phyloP scores from a whole-genome alignment of 2,888 invertebrate genomes.

The Agrochola litura region DNA sequence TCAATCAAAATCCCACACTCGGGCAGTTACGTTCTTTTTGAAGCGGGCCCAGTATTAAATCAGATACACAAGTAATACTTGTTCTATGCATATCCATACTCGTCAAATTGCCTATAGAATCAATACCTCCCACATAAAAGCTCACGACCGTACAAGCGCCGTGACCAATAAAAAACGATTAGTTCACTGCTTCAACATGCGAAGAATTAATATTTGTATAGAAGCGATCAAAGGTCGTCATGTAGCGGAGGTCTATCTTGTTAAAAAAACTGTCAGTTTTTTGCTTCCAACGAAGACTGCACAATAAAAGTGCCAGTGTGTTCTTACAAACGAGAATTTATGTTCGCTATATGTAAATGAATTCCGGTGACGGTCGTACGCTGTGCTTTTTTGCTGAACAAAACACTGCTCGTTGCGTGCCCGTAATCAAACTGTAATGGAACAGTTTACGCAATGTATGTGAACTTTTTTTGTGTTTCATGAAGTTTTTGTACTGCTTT shows the following conservation, averaged over 20 bases:
- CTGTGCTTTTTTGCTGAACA: slow-evolving; percentile 73
- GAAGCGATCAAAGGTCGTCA: slow-evolving; percentile 83
- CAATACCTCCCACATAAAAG: slow-evolving; percentile 79
- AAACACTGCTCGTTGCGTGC: slow-evolving; percentile 73
- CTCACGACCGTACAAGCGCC: slow-evolving; percentile 73
- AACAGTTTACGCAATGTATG: slow-evolving; percentile 76
- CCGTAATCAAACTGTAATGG: slow-evolving; percentile 71
- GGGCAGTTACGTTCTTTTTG: slow-evolving; percentile 43
- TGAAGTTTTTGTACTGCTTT: slow-evolving; percentile 49
- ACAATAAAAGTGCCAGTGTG: slow-evolving; percentile 90
- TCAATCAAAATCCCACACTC: slow-evolving; percentile 58
- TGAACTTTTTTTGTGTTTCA: slow-evolving; percentile 59
- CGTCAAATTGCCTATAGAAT: slow-evolving; percentile 70
- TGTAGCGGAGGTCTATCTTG: slow-evolving; percentile 78
- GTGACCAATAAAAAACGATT: slow-evolving; percentile 83
- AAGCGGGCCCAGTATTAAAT: slow-evolving; percentile 59
- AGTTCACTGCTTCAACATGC: slow-evolving; percentile 78
- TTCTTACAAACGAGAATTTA: slow-evolving; percentile 91
- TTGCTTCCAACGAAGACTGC: slow-evolving; percentile 84
- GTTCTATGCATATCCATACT: slow-evolving; percentile 65
- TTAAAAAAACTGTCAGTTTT: slow-evolving; percentile 83
- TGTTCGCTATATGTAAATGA: slow-evolving; percentile 88
- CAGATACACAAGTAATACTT: slow-evolving; percentile 66
- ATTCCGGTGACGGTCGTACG: slow-evolving; percentile 79
- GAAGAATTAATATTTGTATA: slow-evolving; percentile 88